Evolutionary conservation across 2,113 vertebrate species (phyloP).

Genomic region (Leptocoma aspasia): DNA sequence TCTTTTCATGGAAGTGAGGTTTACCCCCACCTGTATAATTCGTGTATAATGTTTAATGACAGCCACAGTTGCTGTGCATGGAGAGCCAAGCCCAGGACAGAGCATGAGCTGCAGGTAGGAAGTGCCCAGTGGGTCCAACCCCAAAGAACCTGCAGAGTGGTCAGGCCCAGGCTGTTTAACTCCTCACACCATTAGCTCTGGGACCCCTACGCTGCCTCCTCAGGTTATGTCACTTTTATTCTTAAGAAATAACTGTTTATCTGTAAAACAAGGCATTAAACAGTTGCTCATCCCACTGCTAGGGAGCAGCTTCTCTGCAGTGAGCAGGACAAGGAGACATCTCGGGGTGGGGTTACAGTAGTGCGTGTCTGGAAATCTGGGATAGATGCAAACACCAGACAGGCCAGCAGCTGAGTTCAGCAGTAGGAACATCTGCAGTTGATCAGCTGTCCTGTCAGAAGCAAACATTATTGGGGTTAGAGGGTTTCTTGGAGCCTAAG

Average conservation of each 20-base stretch:
- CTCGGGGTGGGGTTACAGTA: background rate
- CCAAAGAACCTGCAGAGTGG: background rate
- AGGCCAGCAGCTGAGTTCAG: slow-evolving; percentile 37
- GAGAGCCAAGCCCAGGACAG: background rate
- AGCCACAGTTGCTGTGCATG: background rate
- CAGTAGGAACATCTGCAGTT: slow-evolving; percentile 34
- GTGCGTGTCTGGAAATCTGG: background rate
- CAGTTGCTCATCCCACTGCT: background rate
- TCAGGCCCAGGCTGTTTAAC: background rate
- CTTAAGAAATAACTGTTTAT: background rate
- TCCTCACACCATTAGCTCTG: background rate
- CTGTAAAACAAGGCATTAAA: background rate
- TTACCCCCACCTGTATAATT: background rate
- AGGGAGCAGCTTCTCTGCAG: background rate
- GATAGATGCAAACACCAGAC: background rate
- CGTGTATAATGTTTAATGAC: background rate
- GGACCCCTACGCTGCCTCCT: background rate
- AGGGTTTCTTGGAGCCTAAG: slow-evolving; percentile 27
- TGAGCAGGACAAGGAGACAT: background rate
- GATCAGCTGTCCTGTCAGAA: slow-evolving; percentile 50
- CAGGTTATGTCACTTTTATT: background rate
- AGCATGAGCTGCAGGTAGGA: background rate
- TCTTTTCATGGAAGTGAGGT: background rate
- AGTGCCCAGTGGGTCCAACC: background rate
- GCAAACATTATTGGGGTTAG: background rate